phyloP scores from a whole-genome alignment of 2,888 invertebrate genomes.

The Melinaea menophilus region DNA sequence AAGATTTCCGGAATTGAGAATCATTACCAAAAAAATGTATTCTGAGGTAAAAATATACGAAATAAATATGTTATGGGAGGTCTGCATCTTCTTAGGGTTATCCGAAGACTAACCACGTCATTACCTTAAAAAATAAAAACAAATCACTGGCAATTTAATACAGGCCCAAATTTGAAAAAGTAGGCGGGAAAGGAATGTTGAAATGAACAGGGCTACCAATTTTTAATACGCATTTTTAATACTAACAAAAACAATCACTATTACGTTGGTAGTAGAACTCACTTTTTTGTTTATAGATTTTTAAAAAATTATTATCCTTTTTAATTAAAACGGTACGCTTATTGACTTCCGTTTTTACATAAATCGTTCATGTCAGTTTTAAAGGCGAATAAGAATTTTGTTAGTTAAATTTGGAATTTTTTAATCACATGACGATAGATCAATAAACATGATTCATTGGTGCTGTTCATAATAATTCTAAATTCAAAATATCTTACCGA shows the following conservation, averaged over 20 bases:
- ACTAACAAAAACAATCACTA: slow-evolving; percentile 49
- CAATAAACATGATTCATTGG: slow-evolving; percentile 8
- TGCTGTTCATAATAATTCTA: neutral
- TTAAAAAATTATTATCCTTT: slow-evolving; percentile 33
- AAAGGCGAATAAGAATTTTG: slow-evolving; percentile 19
- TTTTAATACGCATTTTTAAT: slow-evolving; percentile 54
- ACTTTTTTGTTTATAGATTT: slow-evolving; percentile 35
- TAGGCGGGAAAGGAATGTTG: slow-evolving; percentile 63
- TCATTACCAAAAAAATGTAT: too few relatives aligned
- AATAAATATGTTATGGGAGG: neutral
- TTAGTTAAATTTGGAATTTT: slow-evolving; percentile 26
- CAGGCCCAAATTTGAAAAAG: slow-evolving; percentile 66
- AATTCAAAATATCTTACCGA: slow-evolving; percentile 7
- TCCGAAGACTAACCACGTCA: slow-evolving; percentile 34
- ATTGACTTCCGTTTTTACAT: slow-evolving; percentile 47
- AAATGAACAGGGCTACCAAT: slow-evolving; percentile 66
- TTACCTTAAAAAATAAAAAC: slow-evolving; percentile 53
- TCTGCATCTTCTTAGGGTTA: slow-evolving; percentile 9
- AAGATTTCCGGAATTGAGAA: too few relatives aligned
- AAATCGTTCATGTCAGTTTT: slow-evolving; percentile 33
- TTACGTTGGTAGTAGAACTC: slow-evolving; percentile 39
- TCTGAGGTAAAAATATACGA: too few relatives aligned
- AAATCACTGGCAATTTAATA: slow-evolving; percentile 67
- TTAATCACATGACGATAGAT: slow-evolving; percentile 9
- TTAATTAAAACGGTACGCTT: slow-evolving; percentile 27